Percentiles rank a stretch among this genome's conserved stretches.
Conservation (phyloP, 2,113 vertebrate species). For the Alces alces region DNA sequence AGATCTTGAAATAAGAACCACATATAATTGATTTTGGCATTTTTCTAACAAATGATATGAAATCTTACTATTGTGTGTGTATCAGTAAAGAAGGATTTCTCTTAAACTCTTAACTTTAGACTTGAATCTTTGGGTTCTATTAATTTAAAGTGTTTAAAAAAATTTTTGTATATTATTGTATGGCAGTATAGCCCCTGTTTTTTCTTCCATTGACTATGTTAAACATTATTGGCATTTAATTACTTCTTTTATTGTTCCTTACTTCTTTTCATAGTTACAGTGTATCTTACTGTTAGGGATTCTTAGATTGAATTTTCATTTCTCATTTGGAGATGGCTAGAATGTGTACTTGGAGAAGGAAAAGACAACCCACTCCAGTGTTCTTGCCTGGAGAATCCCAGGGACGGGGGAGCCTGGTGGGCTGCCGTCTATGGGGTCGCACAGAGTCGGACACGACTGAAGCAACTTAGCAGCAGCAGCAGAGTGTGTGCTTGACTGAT, state of each 20-base stretch:
- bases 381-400: too few relatives aligned
- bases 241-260: neutral
- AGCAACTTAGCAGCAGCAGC: too few relatives aligned
- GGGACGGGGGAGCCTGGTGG: too few relatives aligned
- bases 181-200: neutral
- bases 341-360: too few relatives aligned
- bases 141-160: neutral
- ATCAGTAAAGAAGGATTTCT: neutral
- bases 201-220: neutral
- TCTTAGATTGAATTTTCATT: conserved; percentile 5
- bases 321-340: neutral
- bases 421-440: too few relatives aligned
- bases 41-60: neutral
- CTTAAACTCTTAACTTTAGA: neutral
- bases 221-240: neutral
- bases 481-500: neutral
- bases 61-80: neutral
- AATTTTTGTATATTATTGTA: neutral
- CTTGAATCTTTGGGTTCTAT: neutral
- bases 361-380: too few relatives aligned
- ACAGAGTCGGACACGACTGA: too few relatives aligned
- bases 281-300: neutral
- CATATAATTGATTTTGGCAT: neutral
- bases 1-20: neutral
- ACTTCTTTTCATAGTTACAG: neutral